Evolutionary conservation across 2,888 invertebrate species (phyloP).

Genomic region (Apomyelois bistriatella): DNA sequence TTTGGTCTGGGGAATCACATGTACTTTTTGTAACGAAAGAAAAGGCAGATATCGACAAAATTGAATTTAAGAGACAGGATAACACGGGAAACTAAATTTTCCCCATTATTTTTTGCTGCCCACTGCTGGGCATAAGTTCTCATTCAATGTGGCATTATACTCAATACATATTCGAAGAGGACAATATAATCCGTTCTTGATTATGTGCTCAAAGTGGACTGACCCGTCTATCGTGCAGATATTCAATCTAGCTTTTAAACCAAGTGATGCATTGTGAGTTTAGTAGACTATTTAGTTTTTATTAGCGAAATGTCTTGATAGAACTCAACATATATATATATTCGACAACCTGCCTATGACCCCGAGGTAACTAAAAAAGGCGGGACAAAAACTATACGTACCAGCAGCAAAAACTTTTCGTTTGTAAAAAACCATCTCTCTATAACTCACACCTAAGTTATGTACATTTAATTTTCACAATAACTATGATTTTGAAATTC

Average conservation of each 20-base stretch:
- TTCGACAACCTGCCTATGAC: neutral
- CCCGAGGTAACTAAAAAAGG: neutral
- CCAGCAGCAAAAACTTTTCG: neutral
- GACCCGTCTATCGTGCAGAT: neutral
- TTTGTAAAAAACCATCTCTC: neutral
- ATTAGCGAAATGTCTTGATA: conserved; percentile 1
- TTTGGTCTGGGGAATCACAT: too few species aligned
- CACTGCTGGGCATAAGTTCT: too few species aligned
- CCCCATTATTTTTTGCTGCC: too few species aligned
- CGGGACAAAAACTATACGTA: neutral
- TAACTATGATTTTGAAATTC: neutral
- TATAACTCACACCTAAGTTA: neutral
- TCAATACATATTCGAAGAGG: too few species aligned
- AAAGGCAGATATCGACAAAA: too few species aligned
- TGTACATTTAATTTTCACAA: conserved; percentile 4
- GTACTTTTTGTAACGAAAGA: too few species aligned
- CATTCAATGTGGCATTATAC: too few species aligned
- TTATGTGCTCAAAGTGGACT: neutral
- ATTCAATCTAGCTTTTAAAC: neutral
- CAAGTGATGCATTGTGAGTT: neutral
- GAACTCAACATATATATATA: neutral
- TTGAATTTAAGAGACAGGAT: too few species aligned
- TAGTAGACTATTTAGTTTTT: conserved; percentile 5
- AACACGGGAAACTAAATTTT: too few species aligned
- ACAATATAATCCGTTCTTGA: neutral